Percentiles rank a stretch among this genome's conserved stretches.
phyloP scores from a whole-genome alignment of 2,888 invertebrate genomes.

The Craniophora ligustri region DNA sequence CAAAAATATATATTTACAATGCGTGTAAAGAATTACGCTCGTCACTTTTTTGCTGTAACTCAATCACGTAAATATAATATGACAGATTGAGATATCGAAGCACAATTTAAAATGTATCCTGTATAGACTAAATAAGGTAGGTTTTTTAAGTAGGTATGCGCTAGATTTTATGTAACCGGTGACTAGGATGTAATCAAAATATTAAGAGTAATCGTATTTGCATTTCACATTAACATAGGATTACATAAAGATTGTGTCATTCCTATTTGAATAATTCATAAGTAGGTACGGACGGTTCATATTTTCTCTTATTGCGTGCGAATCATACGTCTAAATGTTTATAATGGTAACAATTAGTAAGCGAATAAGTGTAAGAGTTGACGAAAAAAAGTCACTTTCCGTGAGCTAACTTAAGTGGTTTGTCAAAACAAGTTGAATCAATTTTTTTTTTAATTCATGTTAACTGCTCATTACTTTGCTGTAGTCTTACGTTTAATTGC shows the following conservation, averaged over 20 bases:
- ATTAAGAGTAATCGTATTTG: background rate
- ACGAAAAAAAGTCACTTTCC: slow-evolving; percentile 33
- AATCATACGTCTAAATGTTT: slow-evolving; percentile 28
- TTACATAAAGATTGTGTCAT: slow-evolving; percentile 4
- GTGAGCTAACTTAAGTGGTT: slow-evolving; percentile 22
- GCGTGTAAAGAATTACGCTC: too few species aligned
- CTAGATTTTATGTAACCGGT: too few species aligned
- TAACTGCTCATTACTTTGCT: too few species aligned
- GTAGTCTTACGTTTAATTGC: too few species aligned
- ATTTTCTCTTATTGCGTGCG: slow-evolving; percentile 60
- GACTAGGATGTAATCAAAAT: slow-evolving; percentile 10
- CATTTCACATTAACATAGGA: background rate
- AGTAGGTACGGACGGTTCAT: slow-evolving; percentile 3
- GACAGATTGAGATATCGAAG: too few species aligned
- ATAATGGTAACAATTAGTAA: slow-evolving; percentile 32
- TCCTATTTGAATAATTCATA: slow-evolving; percentile 20
- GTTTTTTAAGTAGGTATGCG: too few species aligned
- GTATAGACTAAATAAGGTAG: too few species aligned
- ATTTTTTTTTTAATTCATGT: slow-evolving; percentile 11
- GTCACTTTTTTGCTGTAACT: too few species aligned
- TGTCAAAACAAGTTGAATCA: slow-evolving; percentile 17
- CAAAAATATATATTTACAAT: too few species aligned
- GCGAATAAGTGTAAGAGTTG: slow-evolving; percentile 21
- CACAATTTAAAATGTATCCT: too few species aligned
- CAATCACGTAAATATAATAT: too few species aligned